phyloP scores from a whole-genome alignment of 2,888 invertebrate species.

The Morpho deidamia region DNA sequence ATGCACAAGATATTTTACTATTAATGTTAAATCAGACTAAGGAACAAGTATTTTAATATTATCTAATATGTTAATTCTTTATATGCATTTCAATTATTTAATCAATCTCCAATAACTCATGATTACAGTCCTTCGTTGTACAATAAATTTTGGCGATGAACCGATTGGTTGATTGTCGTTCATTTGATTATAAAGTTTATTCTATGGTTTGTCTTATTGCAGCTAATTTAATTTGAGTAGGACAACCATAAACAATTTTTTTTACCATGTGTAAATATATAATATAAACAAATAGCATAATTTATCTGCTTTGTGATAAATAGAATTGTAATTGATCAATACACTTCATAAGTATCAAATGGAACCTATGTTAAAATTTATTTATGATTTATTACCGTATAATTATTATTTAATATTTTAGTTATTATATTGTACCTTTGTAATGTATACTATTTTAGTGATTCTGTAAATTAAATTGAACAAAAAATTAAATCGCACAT shows the following conservation, averaged over 20 bases:
- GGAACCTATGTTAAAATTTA: constrained; percentile 9
- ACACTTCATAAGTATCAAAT: constrained; percentile 2
- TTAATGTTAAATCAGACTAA: constrained; percentile 18
- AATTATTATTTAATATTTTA: constrained; percentile 40
- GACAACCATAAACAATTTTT: constrained; percentile 8
- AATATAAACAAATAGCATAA: constrained; percentile 2
- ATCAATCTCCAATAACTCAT: constrained; percentile 5
- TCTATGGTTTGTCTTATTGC: constrained; percentile 9
- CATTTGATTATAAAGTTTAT: too few species aligned
- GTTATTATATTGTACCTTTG: constrained; percentile 13
- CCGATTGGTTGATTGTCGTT: neutral
- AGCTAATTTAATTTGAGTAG: constrained; percentile 14
- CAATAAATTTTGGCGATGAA: neutral
- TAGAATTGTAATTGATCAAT: constrained; percentile 1
- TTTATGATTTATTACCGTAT: constrained; percentile 45
- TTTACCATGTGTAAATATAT: constrained; percentile 9
- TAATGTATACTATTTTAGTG: constrained; percentile 17
- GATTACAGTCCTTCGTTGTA: constrained; percentile 1
- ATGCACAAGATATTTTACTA: constrained; percentile 49
- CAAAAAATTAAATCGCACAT: constrained; percentile 15
- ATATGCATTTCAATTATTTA: constrained; percentile 7
- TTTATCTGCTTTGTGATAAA: constrained; percentile 8
- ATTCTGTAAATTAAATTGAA: constrained; percentile 16
- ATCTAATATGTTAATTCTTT: constrained; percentile 11
- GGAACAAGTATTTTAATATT: constrained; percentile 21